Evolutionary conservation across 2,113 vertebrate genomes (phyloP).

Genomic region (Bambusicola thoracicus): DNA sequence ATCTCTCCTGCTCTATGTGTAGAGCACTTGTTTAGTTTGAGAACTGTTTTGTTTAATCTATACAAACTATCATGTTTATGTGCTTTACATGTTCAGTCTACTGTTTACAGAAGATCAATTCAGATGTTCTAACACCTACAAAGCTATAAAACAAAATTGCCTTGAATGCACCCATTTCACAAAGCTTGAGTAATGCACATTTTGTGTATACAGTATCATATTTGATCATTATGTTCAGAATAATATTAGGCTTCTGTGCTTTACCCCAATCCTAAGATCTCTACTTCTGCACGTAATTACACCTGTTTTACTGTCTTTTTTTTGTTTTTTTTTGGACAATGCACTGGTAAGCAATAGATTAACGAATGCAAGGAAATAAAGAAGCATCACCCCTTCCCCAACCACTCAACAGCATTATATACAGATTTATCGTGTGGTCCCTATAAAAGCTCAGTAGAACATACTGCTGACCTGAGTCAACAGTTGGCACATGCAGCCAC

Average conservation of each 20-base stretch:
- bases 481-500: not conserved
- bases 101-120: slow-evolving; percentile 18
- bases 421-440: not conserved
- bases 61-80: not conserved
- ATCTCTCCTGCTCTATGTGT: not conserved
- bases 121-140: slow-evolving; percentile 3
- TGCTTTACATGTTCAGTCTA: slow-evolving; percentile 3
- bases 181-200: not conserved
- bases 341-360: not conserved
- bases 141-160: not conserved
- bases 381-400: not conserved
- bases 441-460: not conserved
- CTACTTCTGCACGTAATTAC: not conserved
- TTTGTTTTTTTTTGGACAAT: not conserved
- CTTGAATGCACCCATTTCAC: not conserved
- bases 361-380: not conserved
- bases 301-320: not conserved
- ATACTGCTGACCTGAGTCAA: not conserved
- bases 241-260: not conserved
- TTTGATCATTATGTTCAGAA: not conserved
- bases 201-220: not conserved
- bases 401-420: not conserved
- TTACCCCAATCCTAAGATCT: not conserved
- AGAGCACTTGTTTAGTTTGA: not conserved
- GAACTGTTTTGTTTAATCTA: not conserved